These are phyloP conservation scores for Syndactyla subalaris DNA, from an alignment of 2,797 vertebrate genomes.

Conservation along the genomic window DNA sequence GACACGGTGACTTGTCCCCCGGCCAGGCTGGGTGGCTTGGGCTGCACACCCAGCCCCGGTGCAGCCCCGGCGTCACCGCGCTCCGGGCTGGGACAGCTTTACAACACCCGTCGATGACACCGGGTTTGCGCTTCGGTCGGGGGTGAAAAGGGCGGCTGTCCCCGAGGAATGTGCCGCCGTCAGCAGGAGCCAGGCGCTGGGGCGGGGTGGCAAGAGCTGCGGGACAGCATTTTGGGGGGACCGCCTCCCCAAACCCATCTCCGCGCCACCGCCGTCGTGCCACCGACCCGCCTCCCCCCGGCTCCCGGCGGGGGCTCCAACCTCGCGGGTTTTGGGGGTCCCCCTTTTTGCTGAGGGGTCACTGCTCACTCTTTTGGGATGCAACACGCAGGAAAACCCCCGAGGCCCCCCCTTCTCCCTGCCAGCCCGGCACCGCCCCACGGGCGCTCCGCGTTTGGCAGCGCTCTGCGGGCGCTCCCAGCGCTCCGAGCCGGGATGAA, in stretches of 20 bases:
- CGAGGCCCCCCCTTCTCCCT: neutral
- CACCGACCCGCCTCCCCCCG: neutral
- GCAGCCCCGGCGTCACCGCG: neutral
- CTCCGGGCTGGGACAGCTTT: neutral
- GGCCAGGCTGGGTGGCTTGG: neutral
- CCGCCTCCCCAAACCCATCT: no score
- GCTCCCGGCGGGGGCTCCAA: neutral
- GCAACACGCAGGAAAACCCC: neutral
- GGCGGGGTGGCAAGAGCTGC: neutral
- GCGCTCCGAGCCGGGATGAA: neutral
- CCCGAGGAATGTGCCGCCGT: slow-evolving; percentile 7
- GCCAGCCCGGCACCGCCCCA: neutral
- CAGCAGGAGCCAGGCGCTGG: neutral
- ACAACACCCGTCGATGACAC: neutral
- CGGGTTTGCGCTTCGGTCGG: neutral
- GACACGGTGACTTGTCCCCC: neutral
- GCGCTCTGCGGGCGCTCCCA: slow-evolving; percentile 37
- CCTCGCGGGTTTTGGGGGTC: neutral
- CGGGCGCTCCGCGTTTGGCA: slow-evolving; percentile 2
- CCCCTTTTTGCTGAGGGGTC: neutral
- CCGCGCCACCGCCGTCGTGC: no score
- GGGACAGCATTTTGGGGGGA: neutral
- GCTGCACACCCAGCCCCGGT: neutral
- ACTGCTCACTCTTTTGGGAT: neutral
- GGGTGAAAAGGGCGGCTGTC: slow-evolving; percentile 1